Conservation (phyloP, 2,888 invertebrate species). For the Drosophila recens region DNA sequence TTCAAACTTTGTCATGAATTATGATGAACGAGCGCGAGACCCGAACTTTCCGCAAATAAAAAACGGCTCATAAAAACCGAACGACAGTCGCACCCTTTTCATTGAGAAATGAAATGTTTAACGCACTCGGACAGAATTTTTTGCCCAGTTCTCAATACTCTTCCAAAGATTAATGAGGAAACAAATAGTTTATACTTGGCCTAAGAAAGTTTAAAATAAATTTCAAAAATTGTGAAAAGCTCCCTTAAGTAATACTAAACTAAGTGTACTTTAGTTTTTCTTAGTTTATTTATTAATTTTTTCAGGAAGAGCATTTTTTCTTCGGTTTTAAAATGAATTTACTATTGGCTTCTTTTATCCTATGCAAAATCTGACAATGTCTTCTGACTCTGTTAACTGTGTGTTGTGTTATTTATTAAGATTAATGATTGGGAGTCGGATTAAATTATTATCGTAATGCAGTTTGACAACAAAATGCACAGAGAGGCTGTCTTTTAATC, state of each 20-base stretch:
- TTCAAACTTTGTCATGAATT: conserved; percentile 81
- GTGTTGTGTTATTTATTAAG: conserved; percentile 77
- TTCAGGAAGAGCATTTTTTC: conserved; percentile 9
- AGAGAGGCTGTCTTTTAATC: conserved; percentile 58
- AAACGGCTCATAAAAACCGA: conserved; percentile 20
- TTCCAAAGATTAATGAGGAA: background rate
- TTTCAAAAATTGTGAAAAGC: background rate
- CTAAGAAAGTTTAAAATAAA: background rate
- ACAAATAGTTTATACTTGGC: background rate
- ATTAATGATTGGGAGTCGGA: conserved; percentile 77
- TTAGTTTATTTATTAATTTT: background rate
- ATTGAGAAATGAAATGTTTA: conserved; percentile 51
- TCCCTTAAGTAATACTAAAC: background rate
- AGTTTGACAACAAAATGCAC: conserved; percentile 37
- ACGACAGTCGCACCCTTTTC: conserved; percentile 74
- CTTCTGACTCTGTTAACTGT: conserved; percentile 42
- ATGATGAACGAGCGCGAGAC: conserved; percentile 73
- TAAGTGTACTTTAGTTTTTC: background rate
- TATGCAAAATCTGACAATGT: conserved; percentile 46
- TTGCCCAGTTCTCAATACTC: conserved; percentile 4
- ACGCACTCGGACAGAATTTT: conserved; percentile 30
- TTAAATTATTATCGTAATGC: conserved; percentile 61
- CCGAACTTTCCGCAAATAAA: conserved; percentile 31
- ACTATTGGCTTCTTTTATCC: conserved; percentile 24
- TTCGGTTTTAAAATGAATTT: background rate